Base-by-base conservation (phyloP, 1,140 invertebrate genomes). In the Bradysia coprophila region DNA sequence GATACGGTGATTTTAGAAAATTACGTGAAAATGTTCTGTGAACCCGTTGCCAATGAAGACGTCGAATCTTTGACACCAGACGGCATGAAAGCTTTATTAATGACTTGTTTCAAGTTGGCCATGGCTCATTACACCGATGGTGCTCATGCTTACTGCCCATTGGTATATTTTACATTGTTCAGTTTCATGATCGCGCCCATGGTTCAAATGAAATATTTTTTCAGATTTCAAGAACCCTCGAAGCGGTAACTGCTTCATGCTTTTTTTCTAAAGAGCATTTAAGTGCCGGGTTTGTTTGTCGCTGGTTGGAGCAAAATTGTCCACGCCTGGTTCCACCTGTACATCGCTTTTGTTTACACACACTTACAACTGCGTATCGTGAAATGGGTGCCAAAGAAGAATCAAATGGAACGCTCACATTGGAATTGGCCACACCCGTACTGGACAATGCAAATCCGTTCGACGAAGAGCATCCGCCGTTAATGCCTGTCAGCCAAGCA, bases 271-370 rank as follows among this genome's bases (percentile, higher is more conserved):
- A 86, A 62, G 69, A 75, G 36, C 65, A 63, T 32, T 67, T 89
- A 44, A 83, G 80, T 21, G 62, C 73, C 1, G 73, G 74, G 46
- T 89, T 74, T 52, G 72, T 87, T 20, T 71, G 74, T 23, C 81
- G 83, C 54, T 90, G 84, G 84, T 65, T 88, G 13, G 69, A 72
- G 46, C 69, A 76, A 46, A 75, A 88, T 63, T 77, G 78, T 48
- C 78, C 81, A 18, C 65, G 81, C 36, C 62, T 87, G 15, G 66
- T 87, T 10, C 62, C 77, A 15, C 74, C 80, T 1, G 64, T 88
- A n/a, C 84, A 90, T 58, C 74, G 80, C 34, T 72, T 70, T 54
- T 71, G 78, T 42, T 71, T 86, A 9, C 82, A 87, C 54, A 72
- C 77, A 41, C 57, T 90, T 20, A 78, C 78, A 21, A 87, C 81